phyloP scores from a whole-genome alignment of 2,797 vertebrate species.

The Dicrostonyx torquatus region DNA sequence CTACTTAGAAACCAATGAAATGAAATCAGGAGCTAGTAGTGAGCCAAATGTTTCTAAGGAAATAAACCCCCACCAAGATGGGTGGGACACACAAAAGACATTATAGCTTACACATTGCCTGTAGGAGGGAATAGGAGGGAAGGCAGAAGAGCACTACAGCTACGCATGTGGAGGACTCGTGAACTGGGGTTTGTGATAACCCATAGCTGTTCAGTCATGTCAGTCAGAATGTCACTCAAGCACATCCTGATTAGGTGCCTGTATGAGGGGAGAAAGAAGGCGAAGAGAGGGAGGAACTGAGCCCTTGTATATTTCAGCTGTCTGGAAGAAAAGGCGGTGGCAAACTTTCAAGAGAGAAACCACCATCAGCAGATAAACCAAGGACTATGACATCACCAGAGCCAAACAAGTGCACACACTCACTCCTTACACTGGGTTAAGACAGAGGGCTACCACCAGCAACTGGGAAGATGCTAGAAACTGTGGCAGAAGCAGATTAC shows the following conservation, averaged over 20 bases:
- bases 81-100: background rate
- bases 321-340: background rate
- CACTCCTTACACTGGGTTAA: background rate
- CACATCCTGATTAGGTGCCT: background rate
- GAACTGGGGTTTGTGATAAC: background rate
- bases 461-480: background rate
- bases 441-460: background rate
- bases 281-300: background rate
- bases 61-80: slow-evolving; percentile 33
- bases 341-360: background rate
- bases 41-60: slow-evolving; percentile 50
- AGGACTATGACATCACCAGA: background rate
- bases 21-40: background rate
- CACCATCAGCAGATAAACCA: background rate
- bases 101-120: background rate
- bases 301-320: background rate
- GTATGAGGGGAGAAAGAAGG: background rate
- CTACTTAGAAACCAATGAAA: slow-evolving; percentile 40
- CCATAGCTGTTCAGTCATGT: background rate
- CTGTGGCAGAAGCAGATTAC: background rate
- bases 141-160: background rate
- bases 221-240: background rate
- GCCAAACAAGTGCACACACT: background rate
- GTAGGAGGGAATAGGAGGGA: background rate
- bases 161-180: background rate